These are phyloP conservation scores for Trachymyrmex cornetzi DNA, from an alignment of 1,140 invertebrate species.

Conservation along the genomic window DNA sequence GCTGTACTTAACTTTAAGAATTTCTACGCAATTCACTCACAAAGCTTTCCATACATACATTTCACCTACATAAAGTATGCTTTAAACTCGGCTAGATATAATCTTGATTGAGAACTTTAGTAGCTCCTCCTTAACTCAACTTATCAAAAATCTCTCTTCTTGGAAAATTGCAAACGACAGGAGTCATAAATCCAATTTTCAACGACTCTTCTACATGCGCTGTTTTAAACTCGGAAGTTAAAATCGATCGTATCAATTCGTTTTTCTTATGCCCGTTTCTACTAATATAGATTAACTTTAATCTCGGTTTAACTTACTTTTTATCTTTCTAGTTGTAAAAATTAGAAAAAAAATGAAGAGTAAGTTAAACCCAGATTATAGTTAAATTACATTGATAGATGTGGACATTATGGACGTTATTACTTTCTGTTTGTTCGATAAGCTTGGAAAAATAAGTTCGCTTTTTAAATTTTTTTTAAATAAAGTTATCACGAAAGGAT, in stretches of 20 bases:
- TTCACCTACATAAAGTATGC: neutral
- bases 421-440: neutral
- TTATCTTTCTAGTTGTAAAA: too few species aligned
- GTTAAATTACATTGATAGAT: too few species aligned
- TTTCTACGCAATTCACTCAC: neutral
- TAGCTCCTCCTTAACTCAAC: slow-evolving; percentile 5
- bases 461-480: neutral
- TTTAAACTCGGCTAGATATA: neutral
- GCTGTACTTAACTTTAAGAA: neutral
- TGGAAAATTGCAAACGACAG: neutral
- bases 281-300: too few species aligned
- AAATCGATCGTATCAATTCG: neutral
- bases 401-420: neutral
- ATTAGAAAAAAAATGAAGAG: too few species aligned
- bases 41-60: neutral
- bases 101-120: slow-evolving; percentile 5
- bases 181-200: slow-evolving; percentile 25
- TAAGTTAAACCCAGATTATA: too few species aligned
- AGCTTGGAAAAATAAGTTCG: neutral
- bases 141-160: neutral
- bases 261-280: neutral
- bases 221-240: slow-evolving; percentile 13
- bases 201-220: neutral
- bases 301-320: too few species aligned
- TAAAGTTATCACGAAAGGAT: neutral